Percentiles rank a stretch among this genome's conserved stretches.
These are phyloP conservation scores for Mobula birostris DNA, from an alignment of 2,113 vertebrate species.

Conservation along the genomic window DNA sequence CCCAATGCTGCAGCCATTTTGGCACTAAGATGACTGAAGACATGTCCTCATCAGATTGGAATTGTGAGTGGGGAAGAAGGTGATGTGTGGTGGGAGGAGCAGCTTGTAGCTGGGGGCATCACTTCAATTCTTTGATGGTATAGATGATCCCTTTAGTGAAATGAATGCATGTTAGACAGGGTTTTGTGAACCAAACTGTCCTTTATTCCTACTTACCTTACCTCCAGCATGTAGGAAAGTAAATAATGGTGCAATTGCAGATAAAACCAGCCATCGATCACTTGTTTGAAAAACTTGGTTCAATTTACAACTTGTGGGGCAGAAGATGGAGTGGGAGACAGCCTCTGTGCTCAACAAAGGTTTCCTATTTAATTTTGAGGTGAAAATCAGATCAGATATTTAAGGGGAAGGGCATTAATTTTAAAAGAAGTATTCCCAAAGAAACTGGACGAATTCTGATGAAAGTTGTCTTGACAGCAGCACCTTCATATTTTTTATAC, in stretches of 20 bases:
- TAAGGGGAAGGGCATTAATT: not conserved
- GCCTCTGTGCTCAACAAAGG: not conserved
- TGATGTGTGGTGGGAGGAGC: not conserved
- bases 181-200: not conserved
- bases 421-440: not conserved
- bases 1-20: not conserved
- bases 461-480: not conserved
- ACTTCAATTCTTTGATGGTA: not conserved
- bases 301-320: not conserved
- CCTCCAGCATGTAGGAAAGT: too few relatives aligned
- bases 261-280: not conserved
- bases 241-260: not conserved
- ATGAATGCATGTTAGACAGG: not conserved
- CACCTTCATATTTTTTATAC: not conserved
- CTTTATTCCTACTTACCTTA: not conserved
- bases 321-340: not conserved
- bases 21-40: not conserved
- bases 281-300: not conserved
- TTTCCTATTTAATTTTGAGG: not conserved
- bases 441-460: not conserved
- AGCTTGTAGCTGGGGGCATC: not conserved
- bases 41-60: not conserved
- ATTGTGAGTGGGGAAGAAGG: not conserved
- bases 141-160: not conserved
- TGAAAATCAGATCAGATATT: not conserved